Evolutionary conservation across 2,113 vertebrate species (phyloP).

Genomic region (Trematomus loennbergii): DNA sequence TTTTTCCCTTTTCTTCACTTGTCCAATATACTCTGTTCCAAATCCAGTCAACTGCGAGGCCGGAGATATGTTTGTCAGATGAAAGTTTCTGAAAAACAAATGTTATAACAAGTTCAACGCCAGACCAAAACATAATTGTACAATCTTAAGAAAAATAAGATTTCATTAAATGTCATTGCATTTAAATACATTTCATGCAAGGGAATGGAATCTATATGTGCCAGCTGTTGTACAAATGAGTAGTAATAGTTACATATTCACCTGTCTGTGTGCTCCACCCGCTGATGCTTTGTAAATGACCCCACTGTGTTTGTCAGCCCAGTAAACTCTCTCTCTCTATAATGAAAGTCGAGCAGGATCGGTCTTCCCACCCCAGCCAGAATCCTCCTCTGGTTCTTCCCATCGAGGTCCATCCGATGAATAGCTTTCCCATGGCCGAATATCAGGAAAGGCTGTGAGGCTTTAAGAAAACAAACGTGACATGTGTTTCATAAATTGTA

Average conservation of each 20-base stretch:
- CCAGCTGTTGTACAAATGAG: background rate
- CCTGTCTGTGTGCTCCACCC: constrained; percentile 88
- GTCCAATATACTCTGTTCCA: constrained; percentile 88
- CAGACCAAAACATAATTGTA: background rate
- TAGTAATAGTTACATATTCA: constrained; percentile 66
- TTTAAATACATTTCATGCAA: background rate
- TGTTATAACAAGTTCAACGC: background rate
- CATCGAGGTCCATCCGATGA: constrained; percentile 88
- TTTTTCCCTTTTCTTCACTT: constrained; percentile 86
- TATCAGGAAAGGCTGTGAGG: constrained; percentile 88
- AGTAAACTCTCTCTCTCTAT: constrained; percentile 87
- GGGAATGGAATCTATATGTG: background rate
- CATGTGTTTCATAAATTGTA: background rate
- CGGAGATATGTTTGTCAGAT: constrained; percentile 88
- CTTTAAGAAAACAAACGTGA: constrained; percentile 70
- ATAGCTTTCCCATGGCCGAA: constrained; percentile 89
- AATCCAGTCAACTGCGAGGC: constrained; percentile 93
- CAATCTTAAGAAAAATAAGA: background rate
- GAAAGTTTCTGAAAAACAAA: constrained; percentile 86
- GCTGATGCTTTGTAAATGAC: constrained; percentile 87
- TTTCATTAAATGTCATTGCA: background rate
- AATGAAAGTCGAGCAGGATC: constrained; percentile 89
- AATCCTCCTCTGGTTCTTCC: constrained; percentile 85
- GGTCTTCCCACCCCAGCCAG: constrained; percentile 82
- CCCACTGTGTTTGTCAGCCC: constrained; percentile 87